phyloP scores from a whole-genome alignment of 2,888 invertebrate genomes.

The Drosophila tripunctata region DNA sequence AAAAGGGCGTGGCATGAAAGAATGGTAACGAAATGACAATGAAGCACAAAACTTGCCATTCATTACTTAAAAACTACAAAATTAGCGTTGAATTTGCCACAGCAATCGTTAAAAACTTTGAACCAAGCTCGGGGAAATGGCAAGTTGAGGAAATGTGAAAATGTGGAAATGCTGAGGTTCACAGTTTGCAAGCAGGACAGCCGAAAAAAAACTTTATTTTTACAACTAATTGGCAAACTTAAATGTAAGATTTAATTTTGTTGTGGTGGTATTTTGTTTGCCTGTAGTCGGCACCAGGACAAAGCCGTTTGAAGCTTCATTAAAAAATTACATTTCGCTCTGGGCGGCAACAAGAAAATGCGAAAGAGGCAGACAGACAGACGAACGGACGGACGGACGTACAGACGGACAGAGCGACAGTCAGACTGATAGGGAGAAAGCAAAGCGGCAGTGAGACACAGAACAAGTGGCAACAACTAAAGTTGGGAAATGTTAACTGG shows the following conservation, averaged over 20 bases:
- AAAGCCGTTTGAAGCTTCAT: constrained; percentile 74
- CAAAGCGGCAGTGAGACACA: background rate
- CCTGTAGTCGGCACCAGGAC: constrained; percentile 40
- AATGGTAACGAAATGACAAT: constrained; percentile 66
- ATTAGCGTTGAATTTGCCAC: constrained; percentile 70
- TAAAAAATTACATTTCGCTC: constrained; percentile 74
- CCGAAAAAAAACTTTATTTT: constrained; percentile 75
- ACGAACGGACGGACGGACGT: background rate
- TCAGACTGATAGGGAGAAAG: background rate
- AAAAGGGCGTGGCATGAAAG: constrained; percentile 15
- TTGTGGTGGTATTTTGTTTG: constrained; percentile 47
- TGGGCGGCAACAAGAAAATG: constrained; percentile 38
- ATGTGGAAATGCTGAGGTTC: background rate
- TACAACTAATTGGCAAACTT: constrained; percentile 82
- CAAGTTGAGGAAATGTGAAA: background rate
- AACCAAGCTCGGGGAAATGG: background rate
- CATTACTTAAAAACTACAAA: constrained; percentile 79
- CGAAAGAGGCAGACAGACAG: background rate
- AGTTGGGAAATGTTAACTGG: constrained; percentile 11
- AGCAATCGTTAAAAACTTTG: constrained; percentile 73
- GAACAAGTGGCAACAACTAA: constrained; percentile 17
- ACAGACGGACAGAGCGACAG: background rate
- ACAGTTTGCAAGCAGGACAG: constrained; percentile 8
- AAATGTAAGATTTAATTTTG: constrained; percentile 81
- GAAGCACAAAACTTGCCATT: constrained; percentile 73